These are phyloP conservation scores for Sylvia atricapilla DNA, from an alignment of 2,113 vertebrate genomes.

Conservation along the genomic window DNA sequence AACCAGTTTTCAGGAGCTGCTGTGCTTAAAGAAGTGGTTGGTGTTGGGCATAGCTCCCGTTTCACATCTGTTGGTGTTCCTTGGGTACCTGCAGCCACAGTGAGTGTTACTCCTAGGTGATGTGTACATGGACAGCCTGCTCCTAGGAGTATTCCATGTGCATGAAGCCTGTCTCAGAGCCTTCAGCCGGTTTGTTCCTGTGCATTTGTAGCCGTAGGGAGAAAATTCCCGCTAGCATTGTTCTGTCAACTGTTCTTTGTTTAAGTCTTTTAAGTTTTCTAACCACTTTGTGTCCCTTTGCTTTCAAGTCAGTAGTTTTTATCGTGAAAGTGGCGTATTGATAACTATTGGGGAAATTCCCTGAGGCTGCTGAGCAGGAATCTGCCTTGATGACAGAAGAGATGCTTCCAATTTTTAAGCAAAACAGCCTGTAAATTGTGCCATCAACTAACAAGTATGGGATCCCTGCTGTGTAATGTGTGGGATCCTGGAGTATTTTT, in stretches of 20 bases:
- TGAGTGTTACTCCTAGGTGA: background rate
- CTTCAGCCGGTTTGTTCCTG: background rate
- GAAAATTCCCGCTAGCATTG: background rate
- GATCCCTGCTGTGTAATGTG: constrained; percentile 62
- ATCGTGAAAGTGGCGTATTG: background rate
- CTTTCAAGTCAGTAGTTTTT: constrained; percentile 36
- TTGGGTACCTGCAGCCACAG: background rate
- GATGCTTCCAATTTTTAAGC: constrained; percentile 59
- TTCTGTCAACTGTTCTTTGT: background rate
- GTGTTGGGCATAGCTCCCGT: accelerated
- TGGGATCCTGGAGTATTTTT: constrained; percentile 70
- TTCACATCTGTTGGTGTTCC: background rate
- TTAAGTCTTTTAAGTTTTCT: background rate
- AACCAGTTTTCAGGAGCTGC: background rate
- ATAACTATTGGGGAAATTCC: constrained; percentile 36
- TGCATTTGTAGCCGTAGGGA: background rate
- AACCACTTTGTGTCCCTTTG: background rate
- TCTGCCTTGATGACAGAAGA: constrained; percentile 55
- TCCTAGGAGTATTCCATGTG: background rate
- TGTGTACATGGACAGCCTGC: background rate
- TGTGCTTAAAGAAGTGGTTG: background rate
- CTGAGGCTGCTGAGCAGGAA: constrained; percentile 39
- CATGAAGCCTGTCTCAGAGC: background rate
- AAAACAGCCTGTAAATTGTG: constrained; percentile 63
- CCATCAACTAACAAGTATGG: constrained; percentile 63